A percentile compares a stretch with the other conserved stretches of the same genome.
phyloP scores from a whole-genome alignment of 2,113 vertebrate genomes.

The Mandrillus leucophaeus region DNA sequence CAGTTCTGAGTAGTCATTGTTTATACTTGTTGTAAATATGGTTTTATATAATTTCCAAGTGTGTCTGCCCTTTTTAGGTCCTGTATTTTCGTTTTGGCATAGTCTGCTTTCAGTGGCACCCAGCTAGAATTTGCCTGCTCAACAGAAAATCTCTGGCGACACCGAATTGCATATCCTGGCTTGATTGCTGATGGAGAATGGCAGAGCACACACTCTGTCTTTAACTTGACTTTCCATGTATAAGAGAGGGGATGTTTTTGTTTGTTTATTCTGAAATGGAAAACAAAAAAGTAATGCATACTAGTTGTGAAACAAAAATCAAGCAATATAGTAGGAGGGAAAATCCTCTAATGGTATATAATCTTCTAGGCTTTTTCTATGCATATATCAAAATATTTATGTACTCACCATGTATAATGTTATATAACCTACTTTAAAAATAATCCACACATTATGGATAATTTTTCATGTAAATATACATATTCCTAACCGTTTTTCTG shows the following conservation, averaged over 20 bases:
- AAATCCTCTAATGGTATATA: background rate
- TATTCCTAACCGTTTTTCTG: background rate
- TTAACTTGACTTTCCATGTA: constrained; percentile 19
- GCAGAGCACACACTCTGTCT: background rate
- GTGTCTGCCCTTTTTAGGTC: constrained; percentile 69
- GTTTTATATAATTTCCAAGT: constrained; percentile 69
- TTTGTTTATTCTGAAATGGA: background rate
- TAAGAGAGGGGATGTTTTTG: background rate
- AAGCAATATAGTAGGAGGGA: background rate
- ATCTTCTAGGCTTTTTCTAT: constrained; percentile 1
- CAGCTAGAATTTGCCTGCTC: constrained; percentile 26
- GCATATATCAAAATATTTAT: background rate
- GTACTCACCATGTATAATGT: background rate
- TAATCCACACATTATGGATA: background rate
- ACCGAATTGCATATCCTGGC: background rate
- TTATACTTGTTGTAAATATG: constrained; percentile 68
- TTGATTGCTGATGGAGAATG: background rate
- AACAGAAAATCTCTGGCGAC: constrained; percentile 7
- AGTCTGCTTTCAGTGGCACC: constrained; percentile 24
- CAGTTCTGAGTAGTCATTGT: constrained; percentile 63
- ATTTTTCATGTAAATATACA: background rate
- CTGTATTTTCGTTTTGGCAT: constrained; percentile 53
- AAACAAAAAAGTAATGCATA: constrained; percentile 13
- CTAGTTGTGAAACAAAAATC: background rate
- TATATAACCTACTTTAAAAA: background rate